A percentile compares a stretch with the other conserved stretches of the same genome.
Conservation (phyloP, 2,113 vertebrate genomes). For the Cettia cetti region DNA sequence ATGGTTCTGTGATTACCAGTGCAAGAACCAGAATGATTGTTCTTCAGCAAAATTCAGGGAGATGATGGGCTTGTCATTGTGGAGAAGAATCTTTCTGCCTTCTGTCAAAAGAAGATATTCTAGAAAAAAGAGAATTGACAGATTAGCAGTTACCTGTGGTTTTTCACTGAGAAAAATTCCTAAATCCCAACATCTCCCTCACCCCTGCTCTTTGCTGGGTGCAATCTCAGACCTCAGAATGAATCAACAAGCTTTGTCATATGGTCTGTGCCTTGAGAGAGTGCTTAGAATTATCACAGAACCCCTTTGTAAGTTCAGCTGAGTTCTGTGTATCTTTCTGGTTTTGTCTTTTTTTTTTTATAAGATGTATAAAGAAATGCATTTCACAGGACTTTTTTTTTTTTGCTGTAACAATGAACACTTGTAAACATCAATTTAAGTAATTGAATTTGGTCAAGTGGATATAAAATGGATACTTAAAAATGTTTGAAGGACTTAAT, state of each 20-base stretch:
- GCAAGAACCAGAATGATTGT: neutral
- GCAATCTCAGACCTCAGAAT: neutral
- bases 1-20: neutral
- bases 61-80: neutral
- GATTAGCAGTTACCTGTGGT: neutral
- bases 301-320: neutral
- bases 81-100: neutral
- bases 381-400: neutral
- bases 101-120: neutral
- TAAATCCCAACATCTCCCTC: neutral
- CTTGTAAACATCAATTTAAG: neutral
- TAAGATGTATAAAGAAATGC: neutral
- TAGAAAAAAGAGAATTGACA: neutral
- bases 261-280: neutral
- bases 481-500: fast-evolving
- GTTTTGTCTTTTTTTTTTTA: neutral
- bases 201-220: neutral
- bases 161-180: neutral
- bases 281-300: neutral
- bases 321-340: neutral
- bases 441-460: neutral
- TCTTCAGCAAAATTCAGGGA: neutral
- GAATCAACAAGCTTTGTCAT: neutral
- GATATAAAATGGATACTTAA: neutral
- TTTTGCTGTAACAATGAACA: neutral